phyloP scores from a whole-genome alignment of 2,113 vertebrate species.

The Pimephales promelas region DNA sequence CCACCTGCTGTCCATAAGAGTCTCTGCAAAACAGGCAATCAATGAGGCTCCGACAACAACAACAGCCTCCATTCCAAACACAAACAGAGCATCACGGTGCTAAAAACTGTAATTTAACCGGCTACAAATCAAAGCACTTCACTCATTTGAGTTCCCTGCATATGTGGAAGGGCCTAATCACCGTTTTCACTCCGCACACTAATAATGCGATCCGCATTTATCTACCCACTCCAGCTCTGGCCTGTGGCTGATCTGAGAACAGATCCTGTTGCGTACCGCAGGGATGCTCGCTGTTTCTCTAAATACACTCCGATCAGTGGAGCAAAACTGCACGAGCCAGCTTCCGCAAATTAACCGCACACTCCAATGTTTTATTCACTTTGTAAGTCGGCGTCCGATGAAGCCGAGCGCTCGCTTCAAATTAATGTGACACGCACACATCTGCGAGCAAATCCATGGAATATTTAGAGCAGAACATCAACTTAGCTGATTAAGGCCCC shows the following conservation, averaged over 20 bases:
- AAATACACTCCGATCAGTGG: constrained; percentile 56
- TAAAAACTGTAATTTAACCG: constrained; percentile 6
- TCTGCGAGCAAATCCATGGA: constrained; percentile 72
- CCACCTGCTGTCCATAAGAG: constrained; percentile 98
- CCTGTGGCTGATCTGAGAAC: constrained; percentile 65
- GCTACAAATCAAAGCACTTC: constrained; percentile 21
- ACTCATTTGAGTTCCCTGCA: constrained; percentile 43
- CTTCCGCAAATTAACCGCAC: constrained; percentile 49
- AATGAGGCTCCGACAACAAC: constrained; percentile 21
- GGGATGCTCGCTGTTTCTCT: constrained; percentile 57
- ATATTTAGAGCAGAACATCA: constrained; percentile 73
- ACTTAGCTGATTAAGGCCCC: constrained; percentile 59
- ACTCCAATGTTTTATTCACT: constrained; percentile 79
- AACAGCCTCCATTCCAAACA: constrained; percentile 15
- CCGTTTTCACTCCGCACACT: constrained; percentile 34
- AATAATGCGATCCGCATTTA: constrained; percentile 44
- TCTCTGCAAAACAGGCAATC: constrained; percentile 82
- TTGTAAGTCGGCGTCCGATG: constrained; percentile 67
- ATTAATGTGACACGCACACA: constrained; percentile 63
- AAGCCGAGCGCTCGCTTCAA: constrained; percentile 65
- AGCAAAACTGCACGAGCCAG: constrained; percentile 66
- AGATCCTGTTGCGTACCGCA: constrained; percentile 59
- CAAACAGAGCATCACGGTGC: constrained; percentile 16
- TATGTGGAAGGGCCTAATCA: constrained; percentile 39
- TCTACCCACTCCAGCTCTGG: constrained; percentile 48